phyloP scores from a whole-genome alignment of 2,797 vertebrate species.

The Anguilla anguilla region DNA sequence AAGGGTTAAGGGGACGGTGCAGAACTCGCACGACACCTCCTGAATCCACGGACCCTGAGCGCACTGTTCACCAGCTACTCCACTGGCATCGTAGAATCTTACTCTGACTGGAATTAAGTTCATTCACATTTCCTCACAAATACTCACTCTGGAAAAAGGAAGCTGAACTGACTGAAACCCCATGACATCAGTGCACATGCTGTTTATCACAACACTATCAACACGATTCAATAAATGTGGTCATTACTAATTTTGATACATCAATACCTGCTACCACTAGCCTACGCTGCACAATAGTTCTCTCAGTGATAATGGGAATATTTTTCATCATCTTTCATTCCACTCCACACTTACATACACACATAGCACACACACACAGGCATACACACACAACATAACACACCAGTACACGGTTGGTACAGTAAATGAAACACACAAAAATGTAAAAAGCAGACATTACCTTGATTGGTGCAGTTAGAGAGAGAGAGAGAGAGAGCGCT shows the following conservation, averaged over 20 bases:
- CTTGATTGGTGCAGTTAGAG: not conserved
- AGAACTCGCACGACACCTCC: not conserved
- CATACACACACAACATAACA: not conserved
- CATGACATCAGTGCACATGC: not conserved
- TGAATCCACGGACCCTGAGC: not conserved
- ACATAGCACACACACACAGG: not conserved
- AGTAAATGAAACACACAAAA: not conserved
- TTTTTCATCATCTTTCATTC: not conserved
- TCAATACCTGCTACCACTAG: not conserved
- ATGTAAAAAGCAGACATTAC: not conserved
- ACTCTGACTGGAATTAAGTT: not conserved
- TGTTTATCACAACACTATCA: too few relatives aligned
- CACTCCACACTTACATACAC: not conserved
- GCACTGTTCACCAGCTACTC: not conserved
- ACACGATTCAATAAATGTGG: not conserved
- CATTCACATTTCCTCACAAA: not conserved
- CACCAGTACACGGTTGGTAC: not conserved
- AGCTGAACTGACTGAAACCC: not conserved
- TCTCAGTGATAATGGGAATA: not conserved
- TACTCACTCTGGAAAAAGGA: not conserved
- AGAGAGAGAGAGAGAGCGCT: not conserved
- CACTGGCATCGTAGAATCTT: not conserved
- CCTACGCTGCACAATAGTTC: not conserved
- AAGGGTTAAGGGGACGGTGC: not conserved
- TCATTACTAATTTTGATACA: not conserved